Conservation (phyloP, 1,140 invertebrate species). For the Orius laevigatus region DNA sequence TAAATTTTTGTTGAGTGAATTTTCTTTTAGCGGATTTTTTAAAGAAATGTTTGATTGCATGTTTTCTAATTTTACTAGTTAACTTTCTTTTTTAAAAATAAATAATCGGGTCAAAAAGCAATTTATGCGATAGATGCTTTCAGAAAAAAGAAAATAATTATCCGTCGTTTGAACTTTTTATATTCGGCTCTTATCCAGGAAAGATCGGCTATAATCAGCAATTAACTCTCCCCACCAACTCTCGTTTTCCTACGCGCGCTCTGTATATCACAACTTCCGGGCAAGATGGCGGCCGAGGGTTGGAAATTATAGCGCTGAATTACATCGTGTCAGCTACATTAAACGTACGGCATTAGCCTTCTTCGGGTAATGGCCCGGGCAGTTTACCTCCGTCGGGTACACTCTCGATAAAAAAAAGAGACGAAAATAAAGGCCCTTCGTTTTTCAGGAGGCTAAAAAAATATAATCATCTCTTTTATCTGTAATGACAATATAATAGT, state of each 20-base stretch:
- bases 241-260: background rate
- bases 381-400: background rate
- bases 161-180: no score
- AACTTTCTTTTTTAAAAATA: no score
- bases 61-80: no score
- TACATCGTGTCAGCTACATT: conserved; percentile 9
- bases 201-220: conserved; percentile 6
- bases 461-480: conserved; percentile 1
- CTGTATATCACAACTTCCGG: conserved; percentile 8
- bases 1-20: no score
- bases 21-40: no score
- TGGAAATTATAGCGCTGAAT: conserved; percentile 9
- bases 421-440: background rate
- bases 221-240: background rate
- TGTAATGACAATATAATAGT: conserved; percentile 5
- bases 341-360: conserved; percentile 9
- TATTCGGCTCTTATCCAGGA: no score
- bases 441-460: background rate
- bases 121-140: no score
- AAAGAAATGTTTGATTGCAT: no score
- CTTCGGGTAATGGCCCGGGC: background rate
- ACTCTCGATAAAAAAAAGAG: no score
- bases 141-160: no score
- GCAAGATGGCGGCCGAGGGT: background rate
- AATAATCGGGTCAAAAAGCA: no score